These are phyloP conservation scores for Hydropotes inermis DNA, from an alignment of 2,113 vertebrate species.

Conservation along the genomic window DNA sequence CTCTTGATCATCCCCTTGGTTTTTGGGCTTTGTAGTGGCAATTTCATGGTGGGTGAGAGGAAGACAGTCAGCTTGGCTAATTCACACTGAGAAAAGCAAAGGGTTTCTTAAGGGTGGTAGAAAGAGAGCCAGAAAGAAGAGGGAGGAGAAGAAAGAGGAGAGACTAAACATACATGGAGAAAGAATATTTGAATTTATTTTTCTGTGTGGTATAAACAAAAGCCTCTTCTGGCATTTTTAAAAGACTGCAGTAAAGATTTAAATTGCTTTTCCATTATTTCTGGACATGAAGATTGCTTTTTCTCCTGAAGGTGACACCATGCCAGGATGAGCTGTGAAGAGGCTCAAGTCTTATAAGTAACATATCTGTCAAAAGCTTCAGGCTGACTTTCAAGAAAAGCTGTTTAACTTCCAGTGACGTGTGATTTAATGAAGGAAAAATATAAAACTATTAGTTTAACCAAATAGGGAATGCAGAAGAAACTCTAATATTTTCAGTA, in stretches of 20 bases:
- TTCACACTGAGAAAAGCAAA: background rate
- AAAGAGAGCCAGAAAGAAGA: background rate
- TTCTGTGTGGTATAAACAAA: slow-evolving; percentile 17
- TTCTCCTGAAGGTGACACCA: slow-evolving; percentile 24
- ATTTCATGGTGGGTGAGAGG: background rate
- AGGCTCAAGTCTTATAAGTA: slow-evolving; percentile 20
- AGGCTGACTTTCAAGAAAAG: slow-evolving; percentile 50
- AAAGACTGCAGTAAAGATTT: slow-evolving; percentile 24
- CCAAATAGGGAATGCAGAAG: slow-evolving; percentile 49
- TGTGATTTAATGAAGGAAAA: slow-evolving; percentile 64
- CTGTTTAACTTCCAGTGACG: slow-evolving; percentile 51
- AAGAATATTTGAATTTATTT: slow-evolving; percentile 4
- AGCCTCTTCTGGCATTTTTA: slow-evolving; percentile 4
- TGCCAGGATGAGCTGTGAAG: background rate
- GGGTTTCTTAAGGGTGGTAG: background rate
- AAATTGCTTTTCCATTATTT: slow-evolving; percentile 50
- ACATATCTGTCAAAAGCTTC: slow-evolving; percentile 52
- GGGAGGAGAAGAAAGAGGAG: background rate
- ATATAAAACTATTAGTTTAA: slow-evolving; percentile 63
- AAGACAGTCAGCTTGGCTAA: background rate
- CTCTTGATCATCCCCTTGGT: background rate
- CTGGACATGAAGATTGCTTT: slow-evolving; percentile 44
- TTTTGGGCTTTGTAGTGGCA: background rate
- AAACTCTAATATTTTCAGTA: slow-evolving; percentile 47
- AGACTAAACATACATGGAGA: background rate